Evolutionary conservation across 2,888 invertebrate species (phyloP), one percentile per base, ranked within the genome.

Genomic region (Philaethria dido): DNA sequence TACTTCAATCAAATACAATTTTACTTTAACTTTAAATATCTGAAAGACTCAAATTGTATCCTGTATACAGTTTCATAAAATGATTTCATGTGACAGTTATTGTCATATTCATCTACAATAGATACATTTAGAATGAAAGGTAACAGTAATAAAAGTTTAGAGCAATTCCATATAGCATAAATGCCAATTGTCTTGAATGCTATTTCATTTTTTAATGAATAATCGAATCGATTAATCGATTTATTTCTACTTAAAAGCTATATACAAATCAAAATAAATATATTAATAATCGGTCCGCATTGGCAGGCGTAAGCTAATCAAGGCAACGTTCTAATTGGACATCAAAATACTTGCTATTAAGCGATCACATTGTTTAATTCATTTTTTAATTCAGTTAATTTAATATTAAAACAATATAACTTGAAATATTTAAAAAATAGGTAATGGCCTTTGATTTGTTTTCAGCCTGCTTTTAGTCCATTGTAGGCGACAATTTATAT

Each of bases 261-360:
- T 59, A 39, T 52, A 60, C 33, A 16, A 60, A 50, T 42, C n/a
- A 29, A 60, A 65, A 65, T 59, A 29, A 63, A 42, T 52, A 44
- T 59, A 33, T 25, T 25, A 29, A 54, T 63, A 68, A 64, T 66
- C 74, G 71, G 74, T 73, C 69, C 65, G 71, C 71, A 66, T 52
- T 74, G 75, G 76, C 78, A 76, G 77, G 78, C 77, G 73, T 77
- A 75, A 77, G 77, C 77, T 79, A 77, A 70, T 71, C 71, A 81
- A 83, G 79, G 79, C 80, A 79, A 75, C 70, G 16, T 54, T 74
- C 75, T 79, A 78, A 75, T 71, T 77, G 78, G 77, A 78, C 77
- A 73, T 74, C 22, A n/a, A 69, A 69, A 69, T 29, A 22, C 44
- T 48, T 60, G 18, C 42, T 66, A 52, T 59, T 67, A 63, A 67